Evolutionary conservation across 1,140 invertebrate genomes (phyloP).

Genomic region (Drosophila virilis): DNA sequence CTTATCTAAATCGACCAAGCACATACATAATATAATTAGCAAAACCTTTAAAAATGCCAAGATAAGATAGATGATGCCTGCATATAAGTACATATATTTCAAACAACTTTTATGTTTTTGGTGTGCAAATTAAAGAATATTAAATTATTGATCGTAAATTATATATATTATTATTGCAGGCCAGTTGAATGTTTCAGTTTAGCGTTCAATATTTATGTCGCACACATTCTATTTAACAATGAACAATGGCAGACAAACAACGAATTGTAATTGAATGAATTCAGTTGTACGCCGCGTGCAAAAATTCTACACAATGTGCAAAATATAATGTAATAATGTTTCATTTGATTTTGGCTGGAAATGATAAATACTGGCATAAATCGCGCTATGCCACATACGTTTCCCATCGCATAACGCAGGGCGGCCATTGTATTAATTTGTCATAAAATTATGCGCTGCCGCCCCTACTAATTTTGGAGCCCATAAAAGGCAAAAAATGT

Average conservation of each 20-base stretch:
- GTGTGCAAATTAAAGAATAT: conserved; percentile 30
- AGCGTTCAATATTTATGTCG: conserved; percentile 65
- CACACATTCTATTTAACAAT: conserved; percentile 48
- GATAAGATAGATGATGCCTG: conserved; percentile 18
- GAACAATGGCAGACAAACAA: conserved; percentile 53
- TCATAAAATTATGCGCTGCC: conserved; percentile 74
- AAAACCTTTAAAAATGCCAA: not conserved
- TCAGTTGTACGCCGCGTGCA: conserved; percentile 30
- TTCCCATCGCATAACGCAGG: conserved; percentile 41
- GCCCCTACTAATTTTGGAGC: not conserved
- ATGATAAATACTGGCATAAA: conserved; percentile 69
- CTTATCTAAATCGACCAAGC: not conserved
- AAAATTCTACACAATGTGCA: conserved; percentile 63
- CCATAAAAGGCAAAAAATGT: conserved; percentile 42
- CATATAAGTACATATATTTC: not conserved
- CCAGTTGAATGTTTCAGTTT: conserved; percentile 39
- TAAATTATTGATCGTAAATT: conserved; percentile 67
- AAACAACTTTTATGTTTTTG: conserved; percentile 44
- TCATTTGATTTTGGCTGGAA: conserved; percentile 57
- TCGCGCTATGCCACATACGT: conserved; percentile 39
- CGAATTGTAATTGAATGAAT: conserved; percentile 72
- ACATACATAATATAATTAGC: not conserved
- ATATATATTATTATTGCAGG: not conserved
- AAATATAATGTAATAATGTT: conserved; percentile 74
- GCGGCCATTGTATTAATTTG: conserved; percentile 75